phyloP scores from a whole-genome alignment of 2,797 vertebrate genomes.

The Darevskia mixta region DNA sequence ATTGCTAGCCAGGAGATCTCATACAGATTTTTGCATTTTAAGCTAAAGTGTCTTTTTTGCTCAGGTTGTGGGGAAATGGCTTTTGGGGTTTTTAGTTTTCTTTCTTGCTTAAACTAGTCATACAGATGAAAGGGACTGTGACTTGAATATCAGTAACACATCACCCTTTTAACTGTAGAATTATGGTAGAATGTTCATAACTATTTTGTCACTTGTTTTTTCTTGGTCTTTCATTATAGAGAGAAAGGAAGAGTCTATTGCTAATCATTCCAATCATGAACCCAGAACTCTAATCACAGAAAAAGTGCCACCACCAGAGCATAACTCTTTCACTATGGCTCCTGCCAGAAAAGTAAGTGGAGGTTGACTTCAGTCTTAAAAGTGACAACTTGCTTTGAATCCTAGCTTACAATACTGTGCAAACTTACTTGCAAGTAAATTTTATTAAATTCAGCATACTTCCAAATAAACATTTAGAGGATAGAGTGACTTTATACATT shows the following conservation, averaged over 20 bases:
- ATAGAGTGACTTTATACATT: neutral
- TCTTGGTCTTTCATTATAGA: conserved; percentile 70
- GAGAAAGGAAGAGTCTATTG: conserved; percentile 72
- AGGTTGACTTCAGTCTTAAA: conserved; percentile 9
- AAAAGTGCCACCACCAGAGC: conserved; percentile 67
- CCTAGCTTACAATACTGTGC: neutral
- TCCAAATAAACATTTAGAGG: neutral
- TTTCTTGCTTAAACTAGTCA: neutral
- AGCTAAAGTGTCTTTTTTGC: accelerated
- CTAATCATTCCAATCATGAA: conserved; percentile 75
- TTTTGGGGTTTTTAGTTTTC: conserved; percentile 32
- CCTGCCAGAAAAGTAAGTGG: conserved; percentile 79
- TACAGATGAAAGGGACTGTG: neutral
- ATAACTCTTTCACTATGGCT: conserved; percentile 74
- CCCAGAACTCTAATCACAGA: conserved; percentile 68
- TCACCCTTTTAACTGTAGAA: neutral
- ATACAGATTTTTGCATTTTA: neutral
- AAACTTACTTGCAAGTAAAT: neutral
- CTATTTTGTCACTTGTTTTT: conserved; percentile 41
- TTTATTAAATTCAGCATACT: neutral
- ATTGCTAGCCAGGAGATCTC: neutral
- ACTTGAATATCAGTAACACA: neutral
- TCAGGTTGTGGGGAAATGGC: neutral
- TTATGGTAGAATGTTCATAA: conserved; percentile 46
- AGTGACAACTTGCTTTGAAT: neutral